These are phyloP conservation scores for Caenorhabditis wallacei DNA, from an alignment of 2,888 invertebrate genomes.

Conservation along the genomic window DNA sequence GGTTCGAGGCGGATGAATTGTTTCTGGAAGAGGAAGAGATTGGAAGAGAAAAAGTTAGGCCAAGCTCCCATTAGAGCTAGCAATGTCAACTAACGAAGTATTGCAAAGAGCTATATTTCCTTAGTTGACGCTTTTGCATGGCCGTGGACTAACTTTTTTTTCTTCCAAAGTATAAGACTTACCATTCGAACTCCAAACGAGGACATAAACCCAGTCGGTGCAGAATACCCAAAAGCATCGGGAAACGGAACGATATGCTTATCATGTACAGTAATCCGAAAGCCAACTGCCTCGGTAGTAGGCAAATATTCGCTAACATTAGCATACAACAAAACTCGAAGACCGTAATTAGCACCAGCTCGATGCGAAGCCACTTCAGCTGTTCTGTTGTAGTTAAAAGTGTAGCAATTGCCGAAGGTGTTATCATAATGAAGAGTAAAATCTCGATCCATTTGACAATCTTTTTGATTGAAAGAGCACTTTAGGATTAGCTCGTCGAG, in stretches of 20 bases:
- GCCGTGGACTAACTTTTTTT: too few relatives aligned
- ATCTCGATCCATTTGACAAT: slow-evolving; percentile 82
- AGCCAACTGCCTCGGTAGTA: slow-evolving; percentile 82
- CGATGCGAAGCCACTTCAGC: slow-evolving; percentile 79
- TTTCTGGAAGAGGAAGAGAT: slow-evolving; percentile 78
- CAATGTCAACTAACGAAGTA: too few relatives aligned
- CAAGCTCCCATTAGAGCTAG: too few relatives aligned
- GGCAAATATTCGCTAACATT: slow-evolving; percentile 82
- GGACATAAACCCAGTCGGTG: slow-evolving; percentile 82
- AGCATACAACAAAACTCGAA: slow-evolving; percentile 82
- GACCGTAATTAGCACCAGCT: slow-evolving; percentile 83
- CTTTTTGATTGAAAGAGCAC: slow-evolving; percentile 83
- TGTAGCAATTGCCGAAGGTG: slow-evolving; percentile 82
- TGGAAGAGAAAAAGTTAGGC: too few relatives aligned
- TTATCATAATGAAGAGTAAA: slow-evolving; percentile 82
- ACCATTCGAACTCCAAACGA: slow-evolving; percentile 83
- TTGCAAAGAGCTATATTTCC: too few relatives aligned
- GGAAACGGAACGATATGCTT: slow-evolving; percentile 83
- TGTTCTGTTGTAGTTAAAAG: slow-evolving; percentile 81
- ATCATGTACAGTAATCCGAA: slow-evolving; percentile 82
- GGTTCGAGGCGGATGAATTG: slow-evolving; percentile 80
- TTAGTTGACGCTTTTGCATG: too few relatives aligned
- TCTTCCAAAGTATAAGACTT: not conserved
- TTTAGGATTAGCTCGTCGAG: slow-evolving; percentile 82
- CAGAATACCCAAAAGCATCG: slow-evolving; percentile 82